phyloP scores from a whole-genome alignment of 2,113 vertebrate species.

The Albula glossodonta region DNA sequence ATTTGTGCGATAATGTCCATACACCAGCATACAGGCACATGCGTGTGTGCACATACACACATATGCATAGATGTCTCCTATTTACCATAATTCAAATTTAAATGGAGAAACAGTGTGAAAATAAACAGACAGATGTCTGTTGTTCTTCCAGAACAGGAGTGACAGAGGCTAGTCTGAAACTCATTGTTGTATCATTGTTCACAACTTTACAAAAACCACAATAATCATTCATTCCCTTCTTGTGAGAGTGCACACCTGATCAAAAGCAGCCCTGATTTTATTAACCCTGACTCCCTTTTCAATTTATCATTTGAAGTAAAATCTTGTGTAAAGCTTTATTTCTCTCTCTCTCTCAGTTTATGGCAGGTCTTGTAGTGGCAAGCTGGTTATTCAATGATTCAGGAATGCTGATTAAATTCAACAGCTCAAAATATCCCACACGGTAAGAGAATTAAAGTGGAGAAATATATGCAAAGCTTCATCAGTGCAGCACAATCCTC shows the following conservation, averaged over 20 bases:
- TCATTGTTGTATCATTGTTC: no score
- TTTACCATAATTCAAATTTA: slow-evolving; percentile 57
- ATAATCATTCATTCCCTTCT: no score
- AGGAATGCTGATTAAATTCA: slow-evolving; percentile 58
- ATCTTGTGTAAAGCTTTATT: slow-evolving; percentile 10
- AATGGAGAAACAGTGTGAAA: slow-evolving; percentile 62
- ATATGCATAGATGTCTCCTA: slow-evolving; percentile 61
- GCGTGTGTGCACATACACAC: slow-evolving; percentile 7
- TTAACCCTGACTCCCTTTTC: not conserved
- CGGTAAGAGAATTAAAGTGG: slow-evolving; percentile 23
- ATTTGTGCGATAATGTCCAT: no score
- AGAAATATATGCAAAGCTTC: slow-evolving; percentile 15
- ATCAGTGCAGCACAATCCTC: slow-evolving; percentile 4
- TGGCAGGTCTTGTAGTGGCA: slow-evolving; percentile 51
- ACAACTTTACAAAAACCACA: no score
- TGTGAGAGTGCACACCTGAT: no score
- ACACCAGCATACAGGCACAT: slow-evolving; percentile 16
- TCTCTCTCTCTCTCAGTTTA: slow-evolving; percentile 49
- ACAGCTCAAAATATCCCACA: slow-evolving; percentile 16
- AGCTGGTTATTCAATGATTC: slow-evolving; percentile 43
- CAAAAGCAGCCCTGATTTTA: no score
- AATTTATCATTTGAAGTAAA: no score
- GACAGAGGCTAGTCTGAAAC: no score
- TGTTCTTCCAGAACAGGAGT: slow-evolving; percentile 62
- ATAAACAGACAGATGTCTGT: slow-evolving; percentile 66